Percentiles rank a stretch among this genome's conserved stretches.
Evolutionary conservation across 2,888 invertebrate genomes (phyloP).

Genomic region (Liodrosophila aerea): DNA sequence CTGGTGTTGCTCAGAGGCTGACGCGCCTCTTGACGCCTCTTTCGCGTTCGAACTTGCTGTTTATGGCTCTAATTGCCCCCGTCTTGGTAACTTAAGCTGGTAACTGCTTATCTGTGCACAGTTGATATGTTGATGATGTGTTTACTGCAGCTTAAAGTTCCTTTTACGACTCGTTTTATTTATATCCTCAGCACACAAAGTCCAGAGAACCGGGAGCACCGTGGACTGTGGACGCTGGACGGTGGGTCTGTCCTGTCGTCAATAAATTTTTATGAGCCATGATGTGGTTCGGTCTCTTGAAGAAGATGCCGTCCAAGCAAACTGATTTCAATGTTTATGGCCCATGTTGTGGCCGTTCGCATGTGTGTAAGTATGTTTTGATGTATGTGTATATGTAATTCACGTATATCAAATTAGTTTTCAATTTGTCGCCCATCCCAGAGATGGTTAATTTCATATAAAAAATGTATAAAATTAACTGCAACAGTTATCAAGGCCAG

Average conservation of each 20-base stretch:
- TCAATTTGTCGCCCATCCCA: slow-evolving; percentile 50
- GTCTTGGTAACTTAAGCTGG: slow-evolving; percentile 61
- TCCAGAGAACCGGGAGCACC: too few species aligned
- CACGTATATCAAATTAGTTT: slow-evolving; percentile 66
- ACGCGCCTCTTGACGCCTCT: slow-evolving; percentile 65
- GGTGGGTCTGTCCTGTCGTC: slow-evolving; percentile 57
- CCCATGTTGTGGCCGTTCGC: slow-evolving; percentile 13
- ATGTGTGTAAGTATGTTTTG: slow-evolving; percentile 22
- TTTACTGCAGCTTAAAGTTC: slow-evolving; percentile 81
- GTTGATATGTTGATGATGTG: slow-evolving; percentile 80
- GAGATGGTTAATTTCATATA: not conserved
- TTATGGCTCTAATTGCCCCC: slow-evolving; percentile 73
- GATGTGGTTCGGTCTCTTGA: slow-evolving; percentile 64
- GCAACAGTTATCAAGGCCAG: too few species aligned
- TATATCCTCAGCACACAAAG: slow-evolving; percentile 56
- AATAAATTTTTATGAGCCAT: slow-evolving; percentile 79
- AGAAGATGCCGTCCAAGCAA: slow-evolving; percentile 58
- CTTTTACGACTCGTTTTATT: slow-evolving; percentile 80
- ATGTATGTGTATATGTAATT: slow-evolving; percentile 38
- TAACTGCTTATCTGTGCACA: slow-evolving; percentile 75
- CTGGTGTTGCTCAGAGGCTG: slow-evolving; percentile 37
- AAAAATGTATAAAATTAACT: not conserved
- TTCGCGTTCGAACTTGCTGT: slow-evolving; percentile 69
- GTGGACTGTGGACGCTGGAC: not conserved
- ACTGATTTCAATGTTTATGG: slow-evolving; percentile 74